phyloP scores from a whole-genome alignment of 2,797 vertebrate species.

The Cryptoblepharus egeriae region DNA sequence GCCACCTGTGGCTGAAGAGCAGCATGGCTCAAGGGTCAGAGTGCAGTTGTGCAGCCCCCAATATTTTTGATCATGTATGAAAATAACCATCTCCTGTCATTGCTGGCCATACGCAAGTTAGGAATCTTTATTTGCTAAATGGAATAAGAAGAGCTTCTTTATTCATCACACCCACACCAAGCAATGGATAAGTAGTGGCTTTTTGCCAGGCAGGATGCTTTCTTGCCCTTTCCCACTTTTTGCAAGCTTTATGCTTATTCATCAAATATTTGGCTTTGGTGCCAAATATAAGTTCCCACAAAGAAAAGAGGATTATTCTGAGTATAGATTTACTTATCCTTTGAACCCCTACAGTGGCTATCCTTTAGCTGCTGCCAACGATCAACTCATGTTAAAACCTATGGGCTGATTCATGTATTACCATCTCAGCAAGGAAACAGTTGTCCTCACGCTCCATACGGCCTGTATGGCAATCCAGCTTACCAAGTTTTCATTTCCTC shows the following conservation, averaged over 20 bases:
- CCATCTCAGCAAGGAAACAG: background rate
- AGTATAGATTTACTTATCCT: background rate
- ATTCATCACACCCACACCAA: conserved; percentile 47
- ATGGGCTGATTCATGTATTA: conserved; percentile 1
- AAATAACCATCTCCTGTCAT: background rate
- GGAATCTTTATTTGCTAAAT: conserved; percentile 61
- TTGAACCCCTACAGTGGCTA: background rate
- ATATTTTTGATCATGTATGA: too few species aligned
- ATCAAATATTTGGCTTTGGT: conserved; percentile 44
- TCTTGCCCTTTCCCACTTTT: background rate
- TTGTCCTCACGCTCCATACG: background rate
- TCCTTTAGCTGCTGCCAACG: conserved; percentile 19
- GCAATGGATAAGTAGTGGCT: conserved; percentile 57
- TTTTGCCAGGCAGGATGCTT: conserved; percentile 43
- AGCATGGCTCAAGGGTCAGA: conserved; percentile 4
- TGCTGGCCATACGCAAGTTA: conserved; percentile 15
- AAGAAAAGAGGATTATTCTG: conserved; percentile 28
- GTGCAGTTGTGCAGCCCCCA: conserved; percentile 4
- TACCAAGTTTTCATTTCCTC: too few species aligned
- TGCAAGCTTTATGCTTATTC: conserved; percentile 46
- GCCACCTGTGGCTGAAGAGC: background rate
- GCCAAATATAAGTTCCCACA: conserved; percentile 34
- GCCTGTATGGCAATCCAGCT: too few species aligned
- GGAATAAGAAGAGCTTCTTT: conserved; percentile 40
- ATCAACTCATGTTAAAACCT: background rate